These are phyloP conservation scores for Leptopilina myrica DNA, from an alignment of 2,888 invertebrate genomes.

Conservation along the genomic window DNA sequence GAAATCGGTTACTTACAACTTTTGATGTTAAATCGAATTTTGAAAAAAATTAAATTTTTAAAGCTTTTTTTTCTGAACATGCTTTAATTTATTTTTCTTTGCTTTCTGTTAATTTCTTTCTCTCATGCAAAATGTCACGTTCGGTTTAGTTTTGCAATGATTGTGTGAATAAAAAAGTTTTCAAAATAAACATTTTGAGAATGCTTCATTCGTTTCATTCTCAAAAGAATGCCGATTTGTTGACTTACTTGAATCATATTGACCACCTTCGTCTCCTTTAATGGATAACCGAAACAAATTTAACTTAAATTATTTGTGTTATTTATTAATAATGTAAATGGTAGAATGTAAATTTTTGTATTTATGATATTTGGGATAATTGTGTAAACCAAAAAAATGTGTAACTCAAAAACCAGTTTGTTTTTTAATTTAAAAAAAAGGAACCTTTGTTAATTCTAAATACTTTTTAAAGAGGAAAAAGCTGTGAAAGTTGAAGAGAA, in stretches of 20 bases:
- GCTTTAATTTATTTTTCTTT: constrained; percentile 25
- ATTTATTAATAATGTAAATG: background rate
- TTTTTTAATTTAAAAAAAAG: background rate
- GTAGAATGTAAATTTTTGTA: background rate
- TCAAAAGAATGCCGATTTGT: constrained; percentile 64
- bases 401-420: background rate
- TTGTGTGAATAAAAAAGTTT: constrained; percentile 55
- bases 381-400: background rate
- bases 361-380: background rate
- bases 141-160: constrained; percentile 52
- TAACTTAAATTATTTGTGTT: constrained; percentile 66
- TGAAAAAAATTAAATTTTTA: constrained; percentile 12
- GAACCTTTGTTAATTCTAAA: background rate
- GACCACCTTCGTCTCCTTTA: constrained; percentile 72
- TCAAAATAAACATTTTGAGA: constrained; percentile 58
- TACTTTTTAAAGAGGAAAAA: background rate
- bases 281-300: constrained; percentile 74
- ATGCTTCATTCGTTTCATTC: constrained; percentile 67
- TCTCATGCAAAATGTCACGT: constrained; percentile 37
- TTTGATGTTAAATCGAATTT: constrained; percentile 6
- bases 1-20: constrained; percentile 16
- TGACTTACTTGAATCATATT: constrained; percentile 75
- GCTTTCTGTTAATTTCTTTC: constrained; percentile 41
- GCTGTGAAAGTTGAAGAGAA: background rate
- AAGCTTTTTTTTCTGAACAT: constrained; percentile 15